Conservation (phyloP, 1,140 invertebrate genomes). For the Apis florea region DNA sequence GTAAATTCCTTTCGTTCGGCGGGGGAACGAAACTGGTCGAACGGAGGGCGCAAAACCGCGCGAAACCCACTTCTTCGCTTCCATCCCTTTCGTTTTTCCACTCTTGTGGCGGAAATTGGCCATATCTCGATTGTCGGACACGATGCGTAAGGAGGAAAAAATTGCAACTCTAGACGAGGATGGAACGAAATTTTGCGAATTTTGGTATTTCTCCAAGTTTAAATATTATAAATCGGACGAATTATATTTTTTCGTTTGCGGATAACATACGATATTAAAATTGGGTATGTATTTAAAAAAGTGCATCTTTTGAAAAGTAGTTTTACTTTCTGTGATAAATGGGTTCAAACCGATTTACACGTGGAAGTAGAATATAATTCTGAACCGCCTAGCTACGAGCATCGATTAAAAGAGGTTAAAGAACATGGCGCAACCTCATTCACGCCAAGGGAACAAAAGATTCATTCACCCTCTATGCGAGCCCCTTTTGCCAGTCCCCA, state of each 20-base stretch:
- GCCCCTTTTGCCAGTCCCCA: too few species aligned
- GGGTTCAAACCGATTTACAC: neutral
- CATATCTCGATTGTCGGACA: neutral
- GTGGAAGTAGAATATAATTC: neutral
- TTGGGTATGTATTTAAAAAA: too few species aligned
- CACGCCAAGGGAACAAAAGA: neutral
- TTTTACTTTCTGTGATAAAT: too few species aligned
- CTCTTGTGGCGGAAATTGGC: neutral
- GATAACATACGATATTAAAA: too few species aligned
- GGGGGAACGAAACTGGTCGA: conserved; percentile 11
- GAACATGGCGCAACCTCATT: neutral
- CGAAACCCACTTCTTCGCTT: too few species aligned
- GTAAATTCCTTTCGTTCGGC: conserved; percentile 5
- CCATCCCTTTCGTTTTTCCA: neutral
- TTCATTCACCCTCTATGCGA: neutral
- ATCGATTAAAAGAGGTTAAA: neutral
- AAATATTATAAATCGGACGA: too few species aligned
- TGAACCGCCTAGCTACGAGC: too few species aligned
- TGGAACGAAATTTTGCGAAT: neutral
- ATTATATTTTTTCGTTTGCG: too few species aligned
- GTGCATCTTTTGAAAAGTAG: too few species aligned
- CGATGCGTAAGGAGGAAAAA: neutral
- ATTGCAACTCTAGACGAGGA: neutral
- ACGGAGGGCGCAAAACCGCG: neutral
- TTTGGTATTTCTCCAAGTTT: too few species aligned